Conservation (phyloP, 2,888 invertebrate species). For the Neria commutata region DNA sequence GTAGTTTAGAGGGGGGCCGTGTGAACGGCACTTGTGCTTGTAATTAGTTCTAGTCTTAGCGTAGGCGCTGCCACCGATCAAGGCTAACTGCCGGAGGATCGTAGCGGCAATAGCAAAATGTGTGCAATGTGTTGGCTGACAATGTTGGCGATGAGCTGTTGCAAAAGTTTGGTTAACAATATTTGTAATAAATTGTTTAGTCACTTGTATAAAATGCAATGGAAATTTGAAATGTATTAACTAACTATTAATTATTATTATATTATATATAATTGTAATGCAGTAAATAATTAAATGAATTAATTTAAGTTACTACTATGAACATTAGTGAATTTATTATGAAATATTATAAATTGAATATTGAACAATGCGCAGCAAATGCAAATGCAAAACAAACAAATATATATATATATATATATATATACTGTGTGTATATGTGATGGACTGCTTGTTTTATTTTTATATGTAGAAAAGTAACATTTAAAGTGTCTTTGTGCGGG, state of each 20-base stretch:
- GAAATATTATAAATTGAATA: neutral
- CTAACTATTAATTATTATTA: neutral
- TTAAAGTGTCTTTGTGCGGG: neutral
- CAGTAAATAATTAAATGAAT: neutral
- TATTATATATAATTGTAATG: neutral
- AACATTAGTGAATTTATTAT: neutral
- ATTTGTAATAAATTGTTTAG: neutral
- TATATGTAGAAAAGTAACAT: neutral
- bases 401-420: too few relatives aligned
- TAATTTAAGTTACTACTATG: neutral
- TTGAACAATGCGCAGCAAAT: neutral
- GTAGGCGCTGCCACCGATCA: too few relatives aligned
- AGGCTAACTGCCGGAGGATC: too few relatives aligned
- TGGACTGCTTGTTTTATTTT: too few relatives aligned
- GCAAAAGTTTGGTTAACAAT: neutral
- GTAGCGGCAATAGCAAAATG: too few relatives aligned
- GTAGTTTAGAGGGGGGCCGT: too few relatives aligned
- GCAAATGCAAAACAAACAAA: neutral
- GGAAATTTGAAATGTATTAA: too few relatives aligned
- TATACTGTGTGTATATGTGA: neutral
- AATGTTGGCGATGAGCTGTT: too few relatives aligned
- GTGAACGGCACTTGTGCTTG: too few relatives aligned
- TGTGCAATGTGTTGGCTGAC: too few relatives aligned
- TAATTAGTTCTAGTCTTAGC: too few relatives aligned
- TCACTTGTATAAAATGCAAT: constrained; percentile 1